Conservation (phyloP, 2,113 vertebrate species). For the Tautogolabrus adspersus region DNA sequence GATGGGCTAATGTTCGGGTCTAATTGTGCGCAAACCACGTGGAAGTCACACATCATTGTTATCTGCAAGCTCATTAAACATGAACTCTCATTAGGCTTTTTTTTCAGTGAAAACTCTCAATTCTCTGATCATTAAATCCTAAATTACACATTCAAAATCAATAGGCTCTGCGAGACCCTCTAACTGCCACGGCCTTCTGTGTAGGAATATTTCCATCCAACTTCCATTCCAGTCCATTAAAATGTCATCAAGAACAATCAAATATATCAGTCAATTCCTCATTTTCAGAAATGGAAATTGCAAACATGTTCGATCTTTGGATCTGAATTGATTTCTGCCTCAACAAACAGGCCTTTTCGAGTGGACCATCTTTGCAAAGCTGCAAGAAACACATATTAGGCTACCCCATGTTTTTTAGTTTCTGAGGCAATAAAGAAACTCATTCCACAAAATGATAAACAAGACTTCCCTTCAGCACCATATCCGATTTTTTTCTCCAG, state of each 20-base stretch:
- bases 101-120: not conserved
- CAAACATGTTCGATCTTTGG: not conserved
- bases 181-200: not conserved
- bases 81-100: not conserved
- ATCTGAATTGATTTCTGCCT: not conserved
- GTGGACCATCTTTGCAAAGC: not conserved
- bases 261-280: constrained; percentile 16
- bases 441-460: constrained; percentile 9
- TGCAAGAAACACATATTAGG: not conserved
- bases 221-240: constrained; percentile 22
- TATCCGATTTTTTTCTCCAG: not conserved
- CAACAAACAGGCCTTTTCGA: not conserved
- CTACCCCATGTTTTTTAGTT: not conserved
- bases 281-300: constrained; percentile 12
- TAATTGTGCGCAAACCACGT: constrained; percentile 26
- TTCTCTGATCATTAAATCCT: constrained; percentile 21
- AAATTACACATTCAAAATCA: constrained; percentile 21
- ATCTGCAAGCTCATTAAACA: not conserved
- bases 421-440: not conserved
- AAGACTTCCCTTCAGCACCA: not conserved
- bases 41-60: not conserved
- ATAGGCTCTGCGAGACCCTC: not conserved
- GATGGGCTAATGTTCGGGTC: not conserved
- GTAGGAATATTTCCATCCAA: constrained; percentile 4
- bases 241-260: constrained; percentile 28